These are phyloP conservation scores for Hirtodrosophila cameraria DNA, from an alignment of 2,888 invertebrate species.

Conservation along the genomic window DNA sequence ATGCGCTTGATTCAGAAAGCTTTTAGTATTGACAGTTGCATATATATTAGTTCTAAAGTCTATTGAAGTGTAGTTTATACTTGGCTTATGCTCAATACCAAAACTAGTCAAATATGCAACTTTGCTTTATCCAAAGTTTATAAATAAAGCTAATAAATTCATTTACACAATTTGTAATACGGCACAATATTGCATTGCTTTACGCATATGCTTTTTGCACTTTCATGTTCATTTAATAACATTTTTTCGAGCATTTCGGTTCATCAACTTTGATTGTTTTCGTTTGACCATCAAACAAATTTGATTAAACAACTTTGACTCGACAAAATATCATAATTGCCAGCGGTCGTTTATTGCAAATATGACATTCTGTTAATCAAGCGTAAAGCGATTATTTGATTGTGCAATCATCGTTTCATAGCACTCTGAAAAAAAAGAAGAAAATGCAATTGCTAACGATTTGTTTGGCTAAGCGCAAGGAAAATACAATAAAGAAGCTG, in stretches of 20 bases:
- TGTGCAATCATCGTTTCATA: slow-evolving; percentile 45
- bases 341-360: slow-evolving; percentile 37
- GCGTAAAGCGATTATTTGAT: slow-evolving; percentile 74
- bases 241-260: background rate
- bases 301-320: slow-evolving; percentile 21
- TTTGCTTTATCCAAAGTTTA: no score
- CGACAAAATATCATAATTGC: slow-evolving; percentile 51
- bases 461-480: slow-evolving; percentile 63
- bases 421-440: no score
- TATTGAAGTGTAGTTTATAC: no score
- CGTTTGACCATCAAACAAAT: slow-evolving; percentile 2
- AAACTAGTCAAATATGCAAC: no score
- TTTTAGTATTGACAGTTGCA: no score
- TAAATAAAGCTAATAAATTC: no score
- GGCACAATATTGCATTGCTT: background rate
- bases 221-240: slow-evolving; percentile 3
- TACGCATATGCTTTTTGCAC: background rate
- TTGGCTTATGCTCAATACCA: no score
- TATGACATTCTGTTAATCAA: slow-evolving; percentile 66
- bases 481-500: slow-evolving; percentile 39
- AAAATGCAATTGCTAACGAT: slow-evolving; percentile 63
- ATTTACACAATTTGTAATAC: no score
- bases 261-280: slow-evolving; percentile 31
- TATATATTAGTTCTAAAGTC: no score
- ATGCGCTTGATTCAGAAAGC: no score